A percentile compares a stretch with the other conserved stretches of the same genome.
These are phyloP conservation scores for Spialia ferax DNA, from an alignment of 2,888 invertebrate species.

Conservation along the genomic window DNA sequence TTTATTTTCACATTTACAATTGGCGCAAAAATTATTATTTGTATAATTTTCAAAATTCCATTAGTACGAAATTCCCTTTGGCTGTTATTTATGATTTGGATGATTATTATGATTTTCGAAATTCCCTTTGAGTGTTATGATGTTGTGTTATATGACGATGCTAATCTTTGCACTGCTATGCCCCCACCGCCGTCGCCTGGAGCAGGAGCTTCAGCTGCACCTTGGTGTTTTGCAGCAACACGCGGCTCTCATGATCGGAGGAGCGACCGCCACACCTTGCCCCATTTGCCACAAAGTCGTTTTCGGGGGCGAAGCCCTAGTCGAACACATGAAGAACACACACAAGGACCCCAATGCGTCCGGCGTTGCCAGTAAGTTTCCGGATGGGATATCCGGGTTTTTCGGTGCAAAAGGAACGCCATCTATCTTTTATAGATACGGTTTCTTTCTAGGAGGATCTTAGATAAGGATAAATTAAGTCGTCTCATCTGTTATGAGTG, in stretches of 20 bases:
- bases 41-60: conserved; percentile 43
- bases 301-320: conserved; percentile 96
- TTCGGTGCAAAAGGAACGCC: conserved; percentile 51
- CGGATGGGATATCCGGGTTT: conserved; percentile 55
- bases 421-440: conserved; percentile 51
- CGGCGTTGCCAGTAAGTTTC: conserved; percentile 95
- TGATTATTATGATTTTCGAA: conserved; percentile 55
- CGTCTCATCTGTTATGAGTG: conserved; percentile 52
- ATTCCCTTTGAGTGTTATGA: conserved; percentile 61
- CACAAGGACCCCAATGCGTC: conserved; percentile 97
- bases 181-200: conserved; percentile 80
- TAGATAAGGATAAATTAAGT: conserved; percentile 43
- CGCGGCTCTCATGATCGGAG: conserved; percentile 96
- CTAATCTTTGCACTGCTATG: conserved; percentile 82
- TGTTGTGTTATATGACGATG: conserved; percentile 61
- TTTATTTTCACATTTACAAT: conserved; percentile 35
- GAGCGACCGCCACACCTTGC: conserved; percentile 96
- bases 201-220: conserved; percentile 95
- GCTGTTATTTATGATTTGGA: conserved; percentile 47
- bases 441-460: conserved; percentile 46
- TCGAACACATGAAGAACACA: conserved; percentile 98
- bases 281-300: conserved; percentile 98
- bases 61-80: conserved; percentile 53
- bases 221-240: conserved; percentile 98
- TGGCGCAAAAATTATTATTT: conserved; percentile 26